Base-by-base conservation (phyloP, 2,113 vertebrate species). In the Erpornis zantholeuca region DNA sequence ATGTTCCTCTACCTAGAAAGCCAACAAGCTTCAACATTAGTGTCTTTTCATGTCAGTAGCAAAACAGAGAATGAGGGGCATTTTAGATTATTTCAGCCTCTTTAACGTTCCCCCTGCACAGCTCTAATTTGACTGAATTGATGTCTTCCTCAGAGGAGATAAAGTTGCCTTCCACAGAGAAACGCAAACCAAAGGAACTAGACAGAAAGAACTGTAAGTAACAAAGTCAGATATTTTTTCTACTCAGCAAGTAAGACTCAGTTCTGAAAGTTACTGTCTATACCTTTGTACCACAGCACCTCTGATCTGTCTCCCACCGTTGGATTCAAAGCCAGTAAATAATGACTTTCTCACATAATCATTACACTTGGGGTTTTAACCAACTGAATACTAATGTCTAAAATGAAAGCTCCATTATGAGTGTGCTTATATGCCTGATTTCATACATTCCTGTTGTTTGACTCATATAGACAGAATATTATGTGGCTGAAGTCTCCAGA, bases 61-160 rank as follows among this genome's bases (percentile, higher is more conserved):
- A 77, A 93, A 88, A 71, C 8, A 19, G 22, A 79, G 49, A 84
- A 78, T 4, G 8, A 82, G 49, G 8, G 65, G 8, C 15, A 54
- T 59, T 78, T 81, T 27, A 44, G 33, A 52, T 52, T 20, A 22
- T 60, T 92, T 73, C 81, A 78, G 36, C n/a, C 25, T 94, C 45
- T 40, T 61, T 79, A 52, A 53, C 27, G 20, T 66, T 66, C 52
- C 31, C 71, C 21, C 54, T 61, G 28, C 57, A 66, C 53, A 64
- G 65, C 53, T 95, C 65, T 90, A 56, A 90, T 94, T 85, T 95
- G 47, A 85, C 40, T 71, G 40, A 53, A 92, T 72, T 69, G 81
- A 92, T 85, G 11, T 56, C 61, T 79, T 90, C 24, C 77, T 82
- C 44, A 78, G 35, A 75, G 31, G 36, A 88, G 31, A 66, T 64